Evolutionary conservation across 2,797 vertebrate species (phyloP).

Genomic region (Labeo calbasu): DNA sequence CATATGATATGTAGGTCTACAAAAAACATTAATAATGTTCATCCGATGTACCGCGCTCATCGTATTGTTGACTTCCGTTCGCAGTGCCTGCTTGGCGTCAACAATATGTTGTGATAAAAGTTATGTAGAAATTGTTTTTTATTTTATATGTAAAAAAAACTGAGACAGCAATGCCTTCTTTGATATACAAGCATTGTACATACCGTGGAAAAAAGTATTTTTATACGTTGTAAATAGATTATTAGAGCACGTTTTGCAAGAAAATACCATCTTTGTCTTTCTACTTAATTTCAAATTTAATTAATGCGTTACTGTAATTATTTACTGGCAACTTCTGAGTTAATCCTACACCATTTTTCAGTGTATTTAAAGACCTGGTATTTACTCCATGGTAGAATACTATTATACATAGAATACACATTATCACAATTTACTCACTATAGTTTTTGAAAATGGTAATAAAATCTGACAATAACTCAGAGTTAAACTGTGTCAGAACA

Average conservation of each 20-base stretch:
- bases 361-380: neutral
- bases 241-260: neutral
- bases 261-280: neutral
- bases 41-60: no score
- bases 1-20: no score
- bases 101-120: no score
- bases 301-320: neutral
- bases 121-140: neutral
- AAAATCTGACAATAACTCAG: no score
- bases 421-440: no score
- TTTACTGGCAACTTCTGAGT: neutral
- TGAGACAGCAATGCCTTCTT: neutral
- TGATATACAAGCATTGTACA: neutral
- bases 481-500: no score
- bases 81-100: no score
- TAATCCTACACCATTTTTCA: neutral
- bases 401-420: no score
- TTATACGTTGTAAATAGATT: neutral
- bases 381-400: neutral
- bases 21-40: no score
- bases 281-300: neutral
- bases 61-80: no score
- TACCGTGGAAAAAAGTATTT: neutral
- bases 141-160: neutral
- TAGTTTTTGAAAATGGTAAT: no score